A percentile compares a stretch with the other conserved stretches of the same genome.
phyloP scores from a whole-genome alignment of 2,113 vertebrate species.

The Actinemys pallida region DNA sequence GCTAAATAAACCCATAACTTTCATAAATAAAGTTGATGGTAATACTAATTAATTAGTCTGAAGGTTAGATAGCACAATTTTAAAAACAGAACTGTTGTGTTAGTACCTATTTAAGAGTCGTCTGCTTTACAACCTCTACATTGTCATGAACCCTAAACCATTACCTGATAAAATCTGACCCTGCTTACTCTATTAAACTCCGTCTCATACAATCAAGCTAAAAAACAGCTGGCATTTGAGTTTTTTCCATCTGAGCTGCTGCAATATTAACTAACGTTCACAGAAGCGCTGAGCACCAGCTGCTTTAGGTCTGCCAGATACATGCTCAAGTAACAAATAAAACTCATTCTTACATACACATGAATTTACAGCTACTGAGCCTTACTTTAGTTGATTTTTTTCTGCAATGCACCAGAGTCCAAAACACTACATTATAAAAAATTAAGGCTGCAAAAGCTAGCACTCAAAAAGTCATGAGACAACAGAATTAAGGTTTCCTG shows the following conservation, averaged over 20 bases:
- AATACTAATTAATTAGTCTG: background rate
- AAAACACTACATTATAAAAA: background rate
- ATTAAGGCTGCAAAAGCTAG: background rate
- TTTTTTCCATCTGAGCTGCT: background rate
- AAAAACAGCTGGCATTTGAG: slow-evolving; percentile 21
- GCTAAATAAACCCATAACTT: background rate
- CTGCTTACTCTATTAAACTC: background rate
- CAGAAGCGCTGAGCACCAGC: slow-evolving; percentile 33
- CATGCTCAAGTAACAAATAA: slow-evolving; percentile 42
- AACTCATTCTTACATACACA: slow-evolving; percentile 30
- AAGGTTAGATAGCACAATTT: background rate
- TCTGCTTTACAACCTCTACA: background rate
- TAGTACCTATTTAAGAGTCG: background rate
- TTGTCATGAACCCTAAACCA: background rate
- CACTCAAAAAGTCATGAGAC: background rate
- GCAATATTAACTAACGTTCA: slow-evolving; percentile 34
- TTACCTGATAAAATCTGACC: background rate
- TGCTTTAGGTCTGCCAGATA: slow-evolving; percentile 15
- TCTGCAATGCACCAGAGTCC: background rate
- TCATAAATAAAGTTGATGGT: background rate
- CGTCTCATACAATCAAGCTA: background rate
- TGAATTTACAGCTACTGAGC: background rate
- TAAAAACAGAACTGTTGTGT: background rate
- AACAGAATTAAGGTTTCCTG: background rate
- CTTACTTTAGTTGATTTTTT: background rate